A percentile compares a stretch with the other conserved stretches of the same genome.
Conservation (phyloP, 2,113 vertebrate species). For the Macrotis lagotis region DNA sequence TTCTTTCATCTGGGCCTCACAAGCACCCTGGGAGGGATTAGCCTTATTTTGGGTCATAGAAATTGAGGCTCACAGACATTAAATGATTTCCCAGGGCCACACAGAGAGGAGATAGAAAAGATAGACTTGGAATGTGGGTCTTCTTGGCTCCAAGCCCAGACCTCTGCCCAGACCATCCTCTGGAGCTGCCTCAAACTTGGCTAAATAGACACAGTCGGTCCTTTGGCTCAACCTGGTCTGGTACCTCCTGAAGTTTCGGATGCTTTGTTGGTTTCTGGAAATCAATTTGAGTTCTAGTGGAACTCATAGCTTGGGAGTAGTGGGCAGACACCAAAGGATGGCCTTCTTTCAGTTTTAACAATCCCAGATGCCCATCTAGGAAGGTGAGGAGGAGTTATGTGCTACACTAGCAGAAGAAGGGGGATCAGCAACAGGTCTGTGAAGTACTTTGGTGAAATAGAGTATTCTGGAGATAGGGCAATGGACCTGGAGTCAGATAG, state of each 20-base stretch:
- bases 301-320: too few species aligned
- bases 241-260: not conserved
- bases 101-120: not conserved
- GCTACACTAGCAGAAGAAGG: not conserved
- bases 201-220: not conserved
- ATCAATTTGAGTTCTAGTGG: not conserved
- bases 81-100: too few species aligned
- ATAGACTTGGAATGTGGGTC: not conserved
- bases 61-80: not conserved
- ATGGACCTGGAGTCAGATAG: not conserved
- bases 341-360: not conserved
- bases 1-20: not conserved
- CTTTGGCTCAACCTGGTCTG: not conserved
- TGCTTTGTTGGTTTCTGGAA: not conserved
- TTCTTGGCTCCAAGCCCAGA: not conserved
- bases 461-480: not conserved
- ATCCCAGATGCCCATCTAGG: not conserved
- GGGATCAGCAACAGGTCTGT: too few species aligned
- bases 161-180: not conserved
- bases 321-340: too few species aligned
- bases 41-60: not conserved
- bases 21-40: not conserved
- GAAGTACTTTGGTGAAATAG: not conserved
- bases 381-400: not conserved
- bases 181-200: not conserved